These are phyloP conservation scores for Periophthalmus modestus DNA, from an alignment of 2,113 vertebrate genomes.

Conservation along the genomic window DNA sequence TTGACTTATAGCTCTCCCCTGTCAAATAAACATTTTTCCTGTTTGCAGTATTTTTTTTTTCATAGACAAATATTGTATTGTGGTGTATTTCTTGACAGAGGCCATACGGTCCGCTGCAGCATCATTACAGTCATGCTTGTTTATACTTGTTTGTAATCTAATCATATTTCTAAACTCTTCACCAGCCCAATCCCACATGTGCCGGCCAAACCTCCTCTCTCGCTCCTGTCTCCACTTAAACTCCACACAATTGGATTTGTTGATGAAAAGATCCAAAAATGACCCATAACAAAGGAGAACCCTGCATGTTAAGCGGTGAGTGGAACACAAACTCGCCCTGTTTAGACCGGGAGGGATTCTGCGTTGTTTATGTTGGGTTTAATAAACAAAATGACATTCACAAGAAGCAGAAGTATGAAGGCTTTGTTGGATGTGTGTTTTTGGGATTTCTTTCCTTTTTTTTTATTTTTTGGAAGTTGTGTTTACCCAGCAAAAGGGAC, in stretches of 20 bases:
- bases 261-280: background rate
- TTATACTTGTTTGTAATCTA: background rate
- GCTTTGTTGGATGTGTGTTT: background rate
- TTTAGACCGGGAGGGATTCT: background rate
- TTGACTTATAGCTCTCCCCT: too few species aligned
- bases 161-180: slow-evolving; percentile 3
- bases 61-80: background rate
- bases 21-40: background rate
- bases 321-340: background rate
- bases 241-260: background rate
- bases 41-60: background rate
- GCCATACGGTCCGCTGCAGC: background rate
- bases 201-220: background rate
- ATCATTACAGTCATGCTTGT: background rate
- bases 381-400: slow-evolving; percentile 9
- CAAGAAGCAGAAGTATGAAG: background rate
- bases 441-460: background rate
- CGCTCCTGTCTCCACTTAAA: slow-evolving; percentile 5
- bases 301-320: background rate
- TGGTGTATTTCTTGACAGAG: background rate
- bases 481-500: background rate
- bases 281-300: background rate
- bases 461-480: background rate
- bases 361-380: background rate
- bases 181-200: background rate